Evolutionary conservation across 1,140 invertebrate genomes (phyloP).

Genomic region (Drosophila kikkawai): DNA sequence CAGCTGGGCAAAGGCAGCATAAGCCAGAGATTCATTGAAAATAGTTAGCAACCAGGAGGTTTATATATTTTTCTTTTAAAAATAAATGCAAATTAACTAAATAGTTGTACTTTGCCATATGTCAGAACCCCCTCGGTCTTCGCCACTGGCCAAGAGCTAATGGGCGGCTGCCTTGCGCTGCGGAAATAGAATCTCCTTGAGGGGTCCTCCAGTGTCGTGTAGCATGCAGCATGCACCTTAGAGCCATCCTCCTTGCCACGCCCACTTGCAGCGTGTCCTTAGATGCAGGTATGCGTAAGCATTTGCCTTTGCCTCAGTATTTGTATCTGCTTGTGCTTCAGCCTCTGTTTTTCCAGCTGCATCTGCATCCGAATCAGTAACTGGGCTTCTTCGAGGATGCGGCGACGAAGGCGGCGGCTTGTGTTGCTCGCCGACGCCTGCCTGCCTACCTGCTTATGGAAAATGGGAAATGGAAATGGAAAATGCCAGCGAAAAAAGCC

Average conservation of each 20-base stretch:
- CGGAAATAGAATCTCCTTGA: slow-evolving; percentile 80
- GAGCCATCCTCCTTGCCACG: slow-evolving; percentile 3
- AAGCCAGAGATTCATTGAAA: neutral
- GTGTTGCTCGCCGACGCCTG: slow-evolving; percentile 47
- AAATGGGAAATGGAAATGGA: slow-evolving; percentile 42
- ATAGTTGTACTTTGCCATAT: neutral
- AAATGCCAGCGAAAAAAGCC: slow-evolving; percentile 64
- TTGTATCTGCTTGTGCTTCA: slow-evolving; percentile 35
- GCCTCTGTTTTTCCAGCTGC: slow-evolving; percentile 44
- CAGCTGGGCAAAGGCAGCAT: neutral
- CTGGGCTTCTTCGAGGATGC: slow-evolving; percentile 54
- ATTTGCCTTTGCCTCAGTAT: slow-evolving; percentile 61
- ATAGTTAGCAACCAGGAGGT: neutral
- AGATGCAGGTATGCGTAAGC: slow-evolving; percentile 62
- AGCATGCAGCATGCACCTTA: slow-evolving; percentile 5
- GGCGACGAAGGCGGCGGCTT: neutral
- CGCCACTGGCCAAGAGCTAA: slow-evolving; percentile 49
- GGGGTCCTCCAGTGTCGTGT: slow-evolving; percentile 21
- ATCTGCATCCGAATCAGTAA: slow-evolving; percentile 51
- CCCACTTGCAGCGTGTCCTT: slow-evolving; percentile 51
- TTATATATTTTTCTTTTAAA: neutral
- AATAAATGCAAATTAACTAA: neutral
- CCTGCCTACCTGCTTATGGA: slow-evolving; percentile 53
- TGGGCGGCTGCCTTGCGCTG: slow-evolving; percentile 66
- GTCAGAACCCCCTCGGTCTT: slow-evolving; percentile 21